phyloP scores from a whole-genome alignment of 2,797 vertebrate genomes.

The Kryptolebias ocellatus region DNA sequence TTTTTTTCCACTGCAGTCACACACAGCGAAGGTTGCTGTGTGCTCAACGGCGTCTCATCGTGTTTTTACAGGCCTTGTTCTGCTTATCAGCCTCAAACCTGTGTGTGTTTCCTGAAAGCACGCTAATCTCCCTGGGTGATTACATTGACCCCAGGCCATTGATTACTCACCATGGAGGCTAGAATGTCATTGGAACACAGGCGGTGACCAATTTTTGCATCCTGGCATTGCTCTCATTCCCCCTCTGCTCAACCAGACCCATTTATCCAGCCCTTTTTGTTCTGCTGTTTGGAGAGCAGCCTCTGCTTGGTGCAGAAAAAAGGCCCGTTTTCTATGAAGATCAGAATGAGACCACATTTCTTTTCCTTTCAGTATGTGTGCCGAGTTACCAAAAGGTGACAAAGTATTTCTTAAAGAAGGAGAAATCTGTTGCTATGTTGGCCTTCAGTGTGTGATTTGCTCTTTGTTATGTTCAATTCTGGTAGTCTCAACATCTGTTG shows the following conservation, averaged over 20 bases:
- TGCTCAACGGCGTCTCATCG: slow-evolving; percentile 54
- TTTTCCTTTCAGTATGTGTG: slow-evolving; percentile 5
- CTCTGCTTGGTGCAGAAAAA: slow-evolving; percentile 36
- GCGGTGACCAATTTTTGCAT: slow-evolving; percentile 56
- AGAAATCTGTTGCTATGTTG: slow-evolving; percentile 25
- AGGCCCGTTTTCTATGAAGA: slow-evolving; percentile 29
- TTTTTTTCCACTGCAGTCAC: slow-evolving; percentile 18
- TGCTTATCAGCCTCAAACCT: slow-evolving; percentile 65
- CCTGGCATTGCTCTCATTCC: slow-evolving; percentile 36
- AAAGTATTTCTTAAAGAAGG: slow-evolving; percentile 23
- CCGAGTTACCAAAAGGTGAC: slow-evolving; percentile 22
- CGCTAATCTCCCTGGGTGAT: slow-evolving; percentile 73
- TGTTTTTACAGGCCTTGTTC: slow-evolving; percentile 57
- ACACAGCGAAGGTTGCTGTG: slow-evolving; percentile 23
- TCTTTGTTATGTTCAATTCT: slow-evolving; percentile 27
- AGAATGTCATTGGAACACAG: slow-evolving; percentile 60
- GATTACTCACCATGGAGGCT: slow-evolving; percentile 64
- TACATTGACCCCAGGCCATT: slow-evolving; percentile 76
- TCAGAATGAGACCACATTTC: slow-evolving; percentile 19
- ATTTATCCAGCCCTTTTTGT: slow-evolving; percentile 26
- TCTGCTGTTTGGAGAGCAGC: slow-evolving; percentile 43
- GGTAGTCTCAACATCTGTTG: slow-evolving; percentile 41
- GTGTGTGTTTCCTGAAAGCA: slow-evolving; percentile 63
- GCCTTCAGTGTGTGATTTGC: slow-evolving; percentile 37
- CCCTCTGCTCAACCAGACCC: slow-evolving; percentile 23